phyloP scores from a whole-genome alignment of 2,888 invertebrate genomes.

The Scaptomyza tumidula region DNA sequence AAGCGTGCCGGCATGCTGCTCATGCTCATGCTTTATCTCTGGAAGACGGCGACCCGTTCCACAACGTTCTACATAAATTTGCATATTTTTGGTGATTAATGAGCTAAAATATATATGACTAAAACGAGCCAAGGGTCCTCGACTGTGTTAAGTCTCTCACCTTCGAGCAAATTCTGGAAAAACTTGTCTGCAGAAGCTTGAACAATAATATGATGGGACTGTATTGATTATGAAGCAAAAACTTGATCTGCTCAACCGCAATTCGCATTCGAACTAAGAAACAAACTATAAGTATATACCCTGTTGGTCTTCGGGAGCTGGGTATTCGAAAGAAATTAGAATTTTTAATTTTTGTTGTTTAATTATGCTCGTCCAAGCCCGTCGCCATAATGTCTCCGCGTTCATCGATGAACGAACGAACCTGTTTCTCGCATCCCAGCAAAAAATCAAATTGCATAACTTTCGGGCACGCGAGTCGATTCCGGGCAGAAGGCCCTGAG shows the following conservation, averaged over 20 bases:
- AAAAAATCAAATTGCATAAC: constrained; percentile 62
- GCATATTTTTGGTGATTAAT: constrained; percentile 55
- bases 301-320: constrained; percentile 13
- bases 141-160: constrained; percentile 18
- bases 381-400: constrained; percentile 66
- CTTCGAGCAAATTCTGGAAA: constrained; percentile 31
- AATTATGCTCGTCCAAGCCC: constrained; percentile 6
- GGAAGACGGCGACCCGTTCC: constrained; percentile 21
- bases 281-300: constrained; percentile 1
- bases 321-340: constrained; percentile 55
- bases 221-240: neutral
- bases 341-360: constrained; percentile 57
- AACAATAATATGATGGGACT: constrained; percentile 19
- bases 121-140: constrained; percentile 27
- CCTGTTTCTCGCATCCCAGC: constrained; percentile 31
- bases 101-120: constrained; percentile 17
- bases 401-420: constrained; percentile 18
- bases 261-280: neutral
- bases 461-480: constrained; percentile 55
- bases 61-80: constrained; percentile 43
- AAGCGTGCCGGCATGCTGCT: neutral
- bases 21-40: constrained; percentile 20
- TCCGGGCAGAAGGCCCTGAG: constrained; percentile 22
- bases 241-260: constrained; percentile 2
- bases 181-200: constrained; percentile 32